Base-by-base conservation (phyloP, 2,888 invertebrate genomes). In the Thera obeliscata region DNA sequence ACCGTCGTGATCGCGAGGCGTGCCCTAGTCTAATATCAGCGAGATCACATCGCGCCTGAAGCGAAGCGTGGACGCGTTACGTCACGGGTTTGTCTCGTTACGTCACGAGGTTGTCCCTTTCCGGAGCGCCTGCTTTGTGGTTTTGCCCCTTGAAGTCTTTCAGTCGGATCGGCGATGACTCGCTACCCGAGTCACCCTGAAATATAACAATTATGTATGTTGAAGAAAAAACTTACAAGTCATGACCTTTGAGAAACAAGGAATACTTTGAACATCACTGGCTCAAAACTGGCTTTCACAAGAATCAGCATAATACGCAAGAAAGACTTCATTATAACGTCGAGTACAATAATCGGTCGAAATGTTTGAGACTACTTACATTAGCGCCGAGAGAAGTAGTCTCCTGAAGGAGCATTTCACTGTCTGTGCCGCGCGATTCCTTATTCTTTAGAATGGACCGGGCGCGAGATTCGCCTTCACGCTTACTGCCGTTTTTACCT, bases 141-240 rank as follows among this genome's bases (percentile, higher is more conserved):
- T 93, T 94, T 75, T 92, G 93, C 64, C 88, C 83, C 78, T 91
- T 93, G 81, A 92, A 93, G 84, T 92, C 93, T 84, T 92, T 92
- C 78, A 93, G 86, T 79, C 94, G 88, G 74, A 94, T 92, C 69
- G 95, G 95, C 85, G 95, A 95, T 81, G 95, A 95, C 87, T 95
- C 95, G 87, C 95, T 95, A 80, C 95, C 95, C 75, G 95, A 95
- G 89, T 95, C 95, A 81, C 95, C 95, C 95, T 95, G 86, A 12
- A 88, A 80, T 12, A 11, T 5, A 5, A 60, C 11, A 41, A 33
- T n/a, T 8, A 12, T 12, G 2, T 46, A 48, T 36, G 2, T 43
- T 50, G 7, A 43, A 56, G 3, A 36, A 43, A 54, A 11, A 48
- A 48, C 9, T n/a, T n/a, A 3, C 11, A 0, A 22, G 22, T 22